Base-by-base conservation (phyloP, 2,113 vertebrate species). In the Girardinichthys multiradiatus region DNA sequence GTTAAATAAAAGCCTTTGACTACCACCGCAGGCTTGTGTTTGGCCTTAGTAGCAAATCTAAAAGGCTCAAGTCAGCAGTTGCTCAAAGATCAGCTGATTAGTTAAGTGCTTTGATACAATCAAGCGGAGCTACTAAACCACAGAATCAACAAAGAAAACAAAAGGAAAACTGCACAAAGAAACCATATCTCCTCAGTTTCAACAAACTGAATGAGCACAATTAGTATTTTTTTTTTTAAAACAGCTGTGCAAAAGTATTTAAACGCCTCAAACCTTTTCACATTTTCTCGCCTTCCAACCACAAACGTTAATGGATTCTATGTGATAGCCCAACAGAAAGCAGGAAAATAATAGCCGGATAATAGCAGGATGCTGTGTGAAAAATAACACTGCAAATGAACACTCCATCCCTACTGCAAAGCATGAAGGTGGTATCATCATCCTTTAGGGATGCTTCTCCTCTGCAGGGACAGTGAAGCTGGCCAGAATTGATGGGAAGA, bases 101-200 rank as follows among this genome's bases (percentile, higher is more conserved):
- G 48, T 54, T 54, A 54, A 54, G 48, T 54, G 48, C 48, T 51
- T 51, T 51, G 48, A 51, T 51, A 51, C 48, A 51, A 51, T 51
- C 48, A 54, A 21, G 21, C 17, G 24, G 21, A 54, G 21, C 48
- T 17, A 54, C 24, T 54, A 54, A 54, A n/a, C 21, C 21, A 21
- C 48, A 21, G 48, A 54, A 54, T 24, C 9, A 54, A 54, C 4
- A n/a, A 10, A 45, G 19, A 6, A 6, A 33, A 4, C 6, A 10
- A 39, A 39, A 9, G 31, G 17, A 45, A 45, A 45, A 45, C 14
- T 4, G 19, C 42, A 45, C 42, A 45, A 19, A 54, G 48, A n/a
- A 54, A 54, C 48, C 21, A 8, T n/a, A n/a, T 54, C 24, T 51
- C 21, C 48, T 54, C 48, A 11, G 7, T 54, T 54, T 11, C 24